Evolutionary conservation across 1,140 invertebrate species (phyloP).

Genomic region (Stegodyphus dumicola): DNA sequence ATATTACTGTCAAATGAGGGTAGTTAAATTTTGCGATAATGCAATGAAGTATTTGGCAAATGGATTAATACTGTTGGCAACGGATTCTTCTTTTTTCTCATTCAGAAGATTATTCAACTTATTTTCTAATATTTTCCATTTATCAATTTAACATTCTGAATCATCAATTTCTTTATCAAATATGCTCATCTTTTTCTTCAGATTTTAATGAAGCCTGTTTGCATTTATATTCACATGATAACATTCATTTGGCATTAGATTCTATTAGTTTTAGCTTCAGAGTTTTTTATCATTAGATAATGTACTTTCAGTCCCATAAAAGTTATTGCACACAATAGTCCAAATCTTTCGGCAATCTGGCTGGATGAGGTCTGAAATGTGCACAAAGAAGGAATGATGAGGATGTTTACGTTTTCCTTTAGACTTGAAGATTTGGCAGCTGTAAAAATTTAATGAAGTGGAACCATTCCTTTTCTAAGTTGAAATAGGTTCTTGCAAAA

Average conservation of each 20-base stretch:
- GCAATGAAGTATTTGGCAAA: background rate
- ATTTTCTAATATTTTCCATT: background rate
- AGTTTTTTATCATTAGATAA: background rate
- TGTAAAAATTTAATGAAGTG: too few relatives aligned
- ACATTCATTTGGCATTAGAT: background rate
- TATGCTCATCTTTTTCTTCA: background rate
- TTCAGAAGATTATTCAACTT: background rate
- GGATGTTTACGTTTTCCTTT: too few relatives aligned
- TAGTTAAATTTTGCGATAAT: background rate
- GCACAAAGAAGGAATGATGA: too few relatives aligned
- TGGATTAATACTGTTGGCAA: background rate
- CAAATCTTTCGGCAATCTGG: too few relatives aligned
- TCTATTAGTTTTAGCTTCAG: background rate
- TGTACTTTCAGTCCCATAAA: background rate
- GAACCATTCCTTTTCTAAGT: too few relatives aligned
- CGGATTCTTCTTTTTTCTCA: background rate
- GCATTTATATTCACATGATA: background rate
- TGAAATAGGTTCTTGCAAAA: too few relatives aligned
- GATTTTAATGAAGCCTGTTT: background rate
- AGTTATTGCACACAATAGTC: background rate
- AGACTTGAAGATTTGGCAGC: too few relatives aligned
- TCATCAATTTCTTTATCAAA: slow-evolving; percentile 1
- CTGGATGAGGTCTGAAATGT: too few relatives aligned
- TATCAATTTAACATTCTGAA: background rate
- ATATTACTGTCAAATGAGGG: background rate